Base-by-base conservation (phyloP, 2,888 invertebrate species). In the Pyralis farinalis region DNA sequence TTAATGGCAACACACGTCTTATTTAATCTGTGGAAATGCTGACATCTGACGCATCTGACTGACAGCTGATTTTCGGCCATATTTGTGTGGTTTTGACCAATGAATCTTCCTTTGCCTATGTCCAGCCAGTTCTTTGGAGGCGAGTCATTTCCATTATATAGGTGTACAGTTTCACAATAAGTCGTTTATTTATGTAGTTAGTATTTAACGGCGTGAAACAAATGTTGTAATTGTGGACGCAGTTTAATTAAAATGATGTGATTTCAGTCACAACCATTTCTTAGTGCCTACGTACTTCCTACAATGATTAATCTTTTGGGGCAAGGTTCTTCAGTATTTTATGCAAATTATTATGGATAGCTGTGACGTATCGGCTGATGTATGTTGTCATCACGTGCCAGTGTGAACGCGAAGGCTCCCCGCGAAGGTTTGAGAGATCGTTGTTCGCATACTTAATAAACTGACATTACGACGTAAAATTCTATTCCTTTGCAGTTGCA, bases 271-370 rank as follows among this genome's bases (percentile, higher is more conserved):
- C 76, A 79, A 79, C 71, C 73, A 67, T 76, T 76, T 75, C 63
- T 16, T 69, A 63, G 69, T 82, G 81, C 72, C 71, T 82, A 80
- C 81, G 83, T 87, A 79, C 75, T 78, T 82, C 79, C 70, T 79
- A 71, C 58, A 70, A 73, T 80, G 76, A 82, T 81, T 74, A 78
- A 79, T 81, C 66, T 80, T 77, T 76, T 77, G 68, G 71, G 71
- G 73, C 82, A 85, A 86, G 82, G 84, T 76, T 81, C 75, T 74
- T 67, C 57, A 63, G 59, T 77, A 67, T 78, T 83, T 73, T 78
- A 79, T 81, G 76, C 73, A 75, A 85, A 84, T 81, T 75, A 77
- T 64, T 55, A 80, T 80, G 83, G 68, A 70, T 74, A 61, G 50
- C 53, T 66, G 67, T 76, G 74, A 74, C 70, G 66, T 76, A 71